A percentile compares a stretch with the other conserved stretches of the same genome.
Conservation (phyloP, 2,113 vertebrate genomes). For the Gavia stellata region DNA sequence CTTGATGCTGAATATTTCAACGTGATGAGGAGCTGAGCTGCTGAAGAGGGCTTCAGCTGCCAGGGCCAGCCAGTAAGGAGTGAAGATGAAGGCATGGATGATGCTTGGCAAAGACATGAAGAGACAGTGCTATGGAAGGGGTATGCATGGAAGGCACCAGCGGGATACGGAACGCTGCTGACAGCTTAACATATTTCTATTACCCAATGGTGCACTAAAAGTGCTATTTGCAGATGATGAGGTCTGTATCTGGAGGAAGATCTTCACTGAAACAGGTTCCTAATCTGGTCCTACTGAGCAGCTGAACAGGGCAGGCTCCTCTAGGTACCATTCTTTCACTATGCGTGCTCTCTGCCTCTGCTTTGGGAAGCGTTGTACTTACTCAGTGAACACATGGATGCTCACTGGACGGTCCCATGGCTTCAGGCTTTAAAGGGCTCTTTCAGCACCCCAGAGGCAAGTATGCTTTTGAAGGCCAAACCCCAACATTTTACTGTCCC, state of each 20-base stretch:
- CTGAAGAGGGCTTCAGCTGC: background rate
- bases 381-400: rapidly evolving
- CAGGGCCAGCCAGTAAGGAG: background rate
- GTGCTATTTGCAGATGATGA: background rate
- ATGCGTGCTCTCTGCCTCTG: background rate
- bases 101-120: background rate
- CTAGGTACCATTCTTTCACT: background rate
- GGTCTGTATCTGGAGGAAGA: background rate
- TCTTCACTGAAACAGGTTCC: background rate
- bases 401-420: rapidly evolving
- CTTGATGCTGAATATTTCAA: background rate
- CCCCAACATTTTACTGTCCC: rapidly evolving
- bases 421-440: background rate
- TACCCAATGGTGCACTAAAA: background rate
- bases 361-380: background rate
- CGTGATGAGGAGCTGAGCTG: background rate
- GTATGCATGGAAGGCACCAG: background rate
- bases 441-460: background rate
- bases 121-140: background rate
- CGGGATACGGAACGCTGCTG: background rate
- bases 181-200: no score
- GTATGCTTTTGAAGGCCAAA: background rate
- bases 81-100: background rate
- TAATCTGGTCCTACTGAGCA: background rate
- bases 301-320: background rate